Base-by-base conservation (phyloP, 1,140 invertebrate species). In the Platorchestia sp. region DNA sequence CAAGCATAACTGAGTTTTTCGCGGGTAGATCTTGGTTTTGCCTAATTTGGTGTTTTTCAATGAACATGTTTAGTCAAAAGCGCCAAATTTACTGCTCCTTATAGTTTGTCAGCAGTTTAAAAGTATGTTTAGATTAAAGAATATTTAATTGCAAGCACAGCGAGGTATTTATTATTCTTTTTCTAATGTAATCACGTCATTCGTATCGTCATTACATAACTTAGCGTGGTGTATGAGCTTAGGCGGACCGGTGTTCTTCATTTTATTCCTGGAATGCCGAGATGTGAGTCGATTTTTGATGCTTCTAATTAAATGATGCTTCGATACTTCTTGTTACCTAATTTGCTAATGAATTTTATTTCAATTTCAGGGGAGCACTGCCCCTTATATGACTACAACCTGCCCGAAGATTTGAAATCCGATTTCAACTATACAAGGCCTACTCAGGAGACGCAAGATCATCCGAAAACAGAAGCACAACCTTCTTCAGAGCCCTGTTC, bases 351-450 rank as follows among this genome's bases (percentile, higher is more conserved):
- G 41, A 6, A 42, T 89, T 10, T 89, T 89, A 47, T 47, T 14
- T 47, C 14, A 45, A n/a, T 93, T 93, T 27, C 91, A 93, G 91
- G 91, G 45, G 91, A 93, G 44, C 91, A 93, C 40, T 47, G 41
- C 45, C 91, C 36, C 10, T 47, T 22, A 19, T 47, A 40, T 44
- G 91, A 93, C 91, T 93, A 44, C 44, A 44, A 93, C 6, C 43
- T 93, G 10, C 43, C 36, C 45, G 45, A 93, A 45, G 91, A 47
- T 10, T 45, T 93, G 10, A 93, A 93, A 45, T 44, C 91, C 22
- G 45, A 93, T 45, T 10, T 45, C 43, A 40, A 93, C 43, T 44
- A 89, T 27, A 19, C 87, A 42, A 42, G 41, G n/a, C 87, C 87
- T 27, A 75, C 59, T 75, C 59, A 10, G 1, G 59, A 75, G 59